Evolutionary conservation across 2,113 vertebrate genomes (phyloP).

Genomic region (Diadophis punctatus): DNA sequence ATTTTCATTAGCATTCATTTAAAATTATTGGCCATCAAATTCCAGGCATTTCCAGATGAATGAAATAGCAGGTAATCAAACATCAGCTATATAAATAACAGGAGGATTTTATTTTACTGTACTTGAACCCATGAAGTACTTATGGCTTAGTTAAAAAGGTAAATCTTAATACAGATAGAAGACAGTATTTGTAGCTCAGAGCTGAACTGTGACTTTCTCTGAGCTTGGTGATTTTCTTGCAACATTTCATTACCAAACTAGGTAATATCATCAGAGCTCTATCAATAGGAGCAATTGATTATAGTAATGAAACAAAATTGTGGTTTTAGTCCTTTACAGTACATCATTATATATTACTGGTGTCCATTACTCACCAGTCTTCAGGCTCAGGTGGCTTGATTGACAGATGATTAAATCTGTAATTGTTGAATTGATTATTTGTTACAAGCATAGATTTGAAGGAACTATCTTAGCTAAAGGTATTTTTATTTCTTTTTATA

Average conservation of each 20-base stretch:
- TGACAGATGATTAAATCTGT: not conserved
- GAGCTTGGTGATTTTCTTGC: too few relatives aligned
- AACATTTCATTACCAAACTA: too few relatives aligned
- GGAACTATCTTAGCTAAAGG: not conserved
- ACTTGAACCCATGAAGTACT: not conserved
- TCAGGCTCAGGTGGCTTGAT: not conserved
- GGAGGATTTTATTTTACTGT: not conserved
- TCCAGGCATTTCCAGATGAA: too few relatives aligned
- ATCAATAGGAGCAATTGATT: not conserved
- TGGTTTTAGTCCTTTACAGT: not conserved
- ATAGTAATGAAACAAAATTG: not conserved
- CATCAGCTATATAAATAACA: too few relatives aligned
- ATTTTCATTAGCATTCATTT: too few relatives aligned
- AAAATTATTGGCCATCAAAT: too few relatives aligned
- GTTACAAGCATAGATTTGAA: not conserved
- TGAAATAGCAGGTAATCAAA: too few relatives aligned
- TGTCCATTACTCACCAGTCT: conserved; percentile 15
- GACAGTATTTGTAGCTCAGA: too few relatives aligned
- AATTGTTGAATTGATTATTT: conserved; percentile 28
- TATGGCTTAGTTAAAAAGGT: not conserved
- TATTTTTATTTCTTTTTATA: conserved; percentile 55
- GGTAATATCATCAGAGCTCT: too few relatives aligned
- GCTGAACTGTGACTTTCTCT: too few relatives aligned
- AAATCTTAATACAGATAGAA: not conserved
- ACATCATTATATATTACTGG: not conserved